These are phyloP conservation scores for Circaetus cinerascens DNA, from an alignment of 2,113 vertebrate genomes.

Conservation along the genomic window DNA sequence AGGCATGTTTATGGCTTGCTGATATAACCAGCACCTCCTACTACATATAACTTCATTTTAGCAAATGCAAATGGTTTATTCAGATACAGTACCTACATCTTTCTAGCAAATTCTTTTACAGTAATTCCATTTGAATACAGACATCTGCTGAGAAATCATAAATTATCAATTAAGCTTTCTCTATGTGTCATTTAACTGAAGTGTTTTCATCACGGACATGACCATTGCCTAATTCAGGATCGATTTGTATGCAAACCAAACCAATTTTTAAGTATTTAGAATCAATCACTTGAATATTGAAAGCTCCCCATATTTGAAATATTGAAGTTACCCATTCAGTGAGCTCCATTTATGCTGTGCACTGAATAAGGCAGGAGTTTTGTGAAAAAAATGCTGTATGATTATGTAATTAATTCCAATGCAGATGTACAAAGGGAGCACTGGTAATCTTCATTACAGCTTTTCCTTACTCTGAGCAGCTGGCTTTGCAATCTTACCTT, in stretches of 20 bases:
- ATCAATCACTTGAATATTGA: conserved; percentile 31
- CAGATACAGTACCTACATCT: neutral
- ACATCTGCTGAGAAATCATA: conserved; percentile 46
- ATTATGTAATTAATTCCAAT: conserved; percentile 21
- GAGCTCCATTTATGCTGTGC: neutral
- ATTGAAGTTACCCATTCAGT: neutral
- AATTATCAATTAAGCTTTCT: conserved; percentile 56
- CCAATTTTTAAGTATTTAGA: conserved; percentile 39
- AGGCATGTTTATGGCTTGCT: neutral
- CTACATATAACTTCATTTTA: neutral
- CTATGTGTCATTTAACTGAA: conserved; percentile 43
- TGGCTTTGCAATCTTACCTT: conserved; percentile 3
- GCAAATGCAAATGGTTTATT: conserved; percentile 26
- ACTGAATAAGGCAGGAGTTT: neutral
- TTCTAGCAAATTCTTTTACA: conserved; percentile 26
- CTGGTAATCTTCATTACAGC: neutral
- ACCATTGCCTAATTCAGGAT: conserved; percentile 50
- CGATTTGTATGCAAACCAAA: conserved; percentile 58
- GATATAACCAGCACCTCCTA: conserved; percentile 6
- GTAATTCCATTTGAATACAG: conserved; percentile 32
- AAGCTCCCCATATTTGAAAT: conserved; percentile 24
- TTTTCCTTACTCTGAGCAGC: conserved; percentile 5
- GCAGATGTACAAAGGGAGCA: neutral
- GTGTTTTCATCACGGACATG: conserved; percentile 41
- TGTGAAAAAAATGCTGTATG: neutral